These are phyloP conservation scores for Corythucha ciliata DNA, from an alignment of 2,888 invertebrate genomes.

Conservation along the genomic window DNA sequence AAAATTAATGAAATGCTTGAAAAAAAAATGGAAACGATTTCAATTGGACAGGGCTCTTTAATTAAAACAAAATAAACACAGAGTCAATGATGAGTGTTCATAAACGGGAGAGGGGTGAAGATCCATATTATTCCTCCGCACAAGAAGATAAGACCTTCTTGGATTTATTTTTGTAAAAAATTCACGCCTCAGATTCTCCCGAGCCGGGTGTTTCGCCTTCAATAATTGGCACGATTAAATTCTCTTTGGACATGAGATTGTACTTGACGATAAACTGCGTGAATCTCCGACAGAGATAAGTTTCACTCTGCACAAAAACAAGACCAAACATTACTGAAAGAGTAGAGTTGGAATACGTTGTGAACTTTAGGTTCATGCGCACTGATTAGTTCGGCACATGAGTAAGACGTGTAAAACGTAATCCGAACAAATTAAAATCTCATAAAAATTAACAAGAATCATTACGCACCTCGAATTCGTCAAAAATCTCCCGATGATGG, in stretches of 20 bases:
- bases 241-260: constrained; percentile 95
- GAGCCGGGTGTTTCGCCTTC: constrained; percentile 54
- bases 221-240: constrained; percentile 93
- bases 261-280: constrained; percentile 98
- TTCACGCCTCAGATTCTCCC: constrained; percentile 48
- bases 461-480: constrained; percentile 74
- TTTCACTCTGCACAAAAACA: constrained; percentile 57
- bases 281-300: constrained; percentile 88
- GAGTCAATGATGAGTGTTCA: too few relatives aligned
- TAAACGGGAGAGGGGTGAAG: too few relatives aligned
- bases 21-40: too few relatives aligned
- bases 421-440: neutral
- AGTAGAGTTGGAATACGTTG: neutral
- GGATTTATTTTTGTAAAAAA: too few relatives aligned
- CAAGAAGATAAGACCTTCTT: too few relatives aligned
- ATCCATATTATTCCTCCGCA: too few relatives aligned
- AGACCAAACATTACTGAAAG: constrained; percentile 12
- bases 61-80: too few relatives aligned
- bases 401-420: too few relatives aligned
- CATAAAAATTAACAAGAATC: neutral
- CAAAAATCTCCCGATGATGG: constrained; percentile 93
- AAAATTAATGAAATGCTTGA: too few relatives aligned
- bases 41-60: too few relatives aligned
- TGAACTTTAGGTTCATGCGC: neutral
- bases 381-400: too few relatives aligned